Evolutionary conservation across 2,888 invertebrate genomes (phyloP), one percentile per base, ranked within the genome.

Genomic region (Himalopsyche japonica): DNA sequence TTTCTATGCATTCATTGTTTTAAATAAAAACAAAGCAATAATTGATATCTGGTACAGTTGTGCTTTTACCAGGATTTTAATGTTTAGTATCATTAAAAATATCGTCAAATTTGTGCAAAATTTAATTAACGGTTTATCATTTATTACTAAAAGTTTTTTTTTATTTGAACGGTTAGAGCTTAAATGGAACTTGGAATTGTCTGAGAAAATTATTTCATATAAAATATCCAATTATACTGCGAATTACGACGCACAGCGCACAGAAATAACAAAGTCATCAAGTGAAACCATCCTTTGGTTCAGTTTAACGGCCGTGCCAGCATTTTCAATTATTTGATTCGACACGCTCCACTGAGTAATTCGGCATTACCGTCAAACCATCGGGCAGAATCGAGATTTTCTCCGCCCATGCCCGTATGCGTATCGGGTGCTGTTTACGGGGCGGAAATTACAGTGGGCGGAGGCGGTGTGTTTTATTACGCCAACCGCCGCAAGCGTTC

Each of bases 401-500:
- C 57, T 57, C 57, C 57, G 20, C 4, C 20, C 57, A 57, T 57
- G 57, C 57, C 57, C 57, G 57, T 57, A 20, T 57, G 77, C 77
- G 78, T 82, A 79, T 79, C 47, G 82, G 76, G 82, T 37, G 80
- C 80, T 27, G 37, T 47, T 32, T 37, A 34, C 49, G 49, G 34
- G 48, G 82, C 43, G 24, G 49, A 18, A 24, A 70, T 48, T 20
- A 76, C 70, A 70, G 82, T 70, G 47, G 43, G 57, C 78, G 77
- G 83, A 84, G 79, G 78, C 64, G 70, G 76, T 76, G 84, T 80
- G 82, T 80, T 82, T 85, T 85, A 85, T 85, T 85, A 80, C 85
- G 18, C 34, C 37, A 80, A 49, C 80, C 80, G 83, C 83, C 83
- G 81, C 81, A 77, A 83, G 85, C 85, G 82, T 85, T 85, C 80